Conservation (phyloP, 2,797 vertebrate genomes). For the Podarcis lilfordi region DNA sequence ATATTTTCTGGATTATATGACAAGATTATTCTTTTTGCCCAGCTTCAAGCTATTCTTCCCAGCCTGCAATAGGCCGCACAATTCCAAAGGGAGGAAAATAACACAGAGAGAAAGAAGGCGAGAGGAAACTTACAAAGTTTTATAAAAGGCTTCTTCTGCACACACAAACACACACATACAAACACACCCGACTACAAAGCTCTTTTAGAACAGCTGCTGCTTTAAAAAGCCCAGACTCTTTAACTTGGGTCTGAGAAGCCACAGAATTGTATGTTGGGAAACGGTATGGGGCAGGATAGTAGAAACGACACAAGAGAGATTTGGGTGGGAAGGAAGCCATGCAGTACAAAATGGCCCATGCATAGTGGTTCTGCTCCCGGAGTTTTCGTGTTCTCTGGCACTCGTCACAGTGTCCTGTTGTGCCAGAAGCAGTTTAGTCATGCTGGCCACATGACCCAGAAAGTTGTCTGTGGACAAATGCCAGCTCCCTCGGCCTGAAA, state of each 20-base stretch:
- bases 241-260: background rate
- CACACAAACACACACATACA: background rate
- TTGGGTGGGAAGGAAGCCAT: background rate
- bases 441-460: too few species aligned
- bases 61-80: background rate
- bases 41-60: background rate
- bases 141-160: background rate
- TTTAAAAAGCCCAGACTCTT: background rate
- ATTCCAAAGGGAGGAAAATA: background rate
- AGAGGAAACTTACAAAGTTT: background rate
- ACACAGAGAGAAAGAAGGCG: background rate
- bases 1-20: background rate
- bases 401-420: too few species aligned
- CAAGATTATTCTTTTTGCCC: slow-evolving; percentile 10
- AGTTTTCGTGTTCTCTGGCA: too few species aligned
- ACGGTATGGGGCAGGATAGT: too few species aligned
- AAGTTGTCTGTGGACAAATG: too few species aligned
- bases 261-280: background rate
- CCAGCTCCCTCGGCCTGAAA: too few species aligned
- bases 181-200: background rate
- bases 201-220: background rate
- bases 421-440: too few species aligned
- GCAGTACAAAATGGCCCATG: background rate
- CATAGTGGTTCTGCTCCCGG: background rate
- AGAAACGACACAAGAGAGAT: too few species aligned